phyloP scores from a whole-genome alignment of 1,140 invertebrate genomes.

The Neodiprion virginianus region DNA sequence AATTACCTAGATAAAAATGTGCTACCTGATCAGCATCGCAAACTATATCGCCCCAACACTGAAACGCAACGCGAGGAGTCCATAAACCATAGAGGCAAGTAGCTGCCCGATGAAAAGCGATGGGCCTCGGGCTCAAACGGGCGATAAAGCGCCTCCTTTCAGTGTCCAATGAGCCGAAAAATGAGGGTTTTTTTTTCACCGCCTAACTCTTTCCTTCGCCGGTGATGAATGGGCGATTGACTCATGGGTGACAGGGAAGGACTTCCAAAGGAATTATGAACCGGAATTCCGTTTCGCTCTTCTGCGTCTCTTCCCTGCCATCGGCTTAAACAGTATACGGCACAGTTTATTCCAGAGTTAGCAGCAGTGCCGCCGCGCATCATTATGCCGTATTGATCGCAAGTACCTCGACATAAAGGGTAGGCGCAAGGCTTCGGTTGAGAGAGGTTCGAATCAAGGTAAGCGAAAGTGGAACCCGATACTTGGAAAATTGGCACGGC shows the following conservation, averaged over 20 bases:
- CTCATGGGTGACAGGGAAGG: not conserved
- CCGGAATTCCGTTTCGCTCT: not conserved
- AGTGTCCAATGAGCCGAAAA: not conserved
- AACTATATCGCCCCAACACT: not conserved
- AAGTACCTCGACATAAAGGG: not conserved
- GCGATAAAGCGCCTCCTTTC: slow-evolving; percentile 4
- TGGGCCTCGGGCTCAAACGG: not conserved
- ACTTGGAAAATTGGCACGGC: too few species aligned
- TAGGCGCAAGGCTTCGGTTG: not conserved
- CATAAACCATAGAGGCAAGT: not conserved
- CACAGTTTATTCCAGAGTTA: not conserved
- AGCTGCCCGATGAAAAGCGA: not conserved
- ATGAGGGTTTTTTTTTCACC: not conserved
- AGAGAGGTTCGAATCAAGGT: not conserved
- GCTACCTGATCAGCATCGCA: not conserved
- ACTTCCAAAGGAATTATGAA: not conserved
- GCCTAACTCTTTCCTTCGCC: not conserved
- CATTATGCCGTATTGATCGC: slow-evolving; percentile 4
- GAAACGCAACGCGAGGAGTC: not conserved
- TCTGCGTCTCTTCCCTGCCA: too few species aligned
- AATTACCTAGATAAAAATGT: not conserved
- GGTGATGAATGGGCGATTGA: not conserved
- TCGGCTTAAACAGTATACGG: not conserved
- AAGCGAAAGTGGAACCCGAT: too few species aligned
- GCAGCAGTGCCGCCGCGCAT: not conserved